Conservation (phyloP, 64 coral and sea anemone genomes). For the Montipora foliosa region DNA sequence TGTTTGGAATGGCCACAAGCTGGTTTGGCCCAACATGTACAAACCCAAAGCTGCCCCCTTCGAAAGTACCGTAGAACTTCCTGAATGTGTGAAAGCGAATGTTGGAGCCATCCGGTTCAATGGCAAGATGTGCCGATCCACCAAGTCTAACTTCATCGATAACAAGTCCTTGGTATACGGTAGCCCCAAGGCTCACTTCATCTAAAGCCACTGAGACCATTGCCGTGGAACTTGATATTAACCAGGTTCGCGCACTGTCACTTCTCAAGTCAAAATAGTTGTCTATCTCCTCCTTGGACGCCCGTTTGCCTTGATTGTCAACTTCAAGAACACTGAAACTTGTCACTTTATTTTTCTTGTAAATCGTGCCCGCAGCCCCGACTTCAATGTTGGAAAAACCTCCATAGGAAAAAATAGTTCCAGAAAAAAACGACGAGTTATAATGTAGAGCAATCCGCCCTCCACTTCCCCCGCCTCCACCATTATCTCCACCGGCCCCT, state of each 20-base stretch:
- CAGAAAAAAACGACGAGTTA: constrained; percentile 42
- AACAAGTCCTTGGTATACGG: constrained; percentile 68
- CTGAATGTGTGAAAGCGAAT: constrained; percentile 58
- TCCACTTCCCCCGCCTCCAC: constrained; percentile 87
- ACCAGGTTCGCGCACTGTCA: constrained; percentile 90
- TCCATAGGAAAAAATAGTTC: constrained; percentile 67
- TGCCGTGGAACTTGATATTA: constrained; percentile 17
- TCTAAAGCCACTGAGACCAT: constrained; percentile 12
- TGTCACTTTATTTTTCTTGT: constrained; percentile 42
- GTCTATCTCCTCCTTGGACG: constrained; percentile 46
- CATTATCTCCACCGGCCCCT: constrained; percentile 69
- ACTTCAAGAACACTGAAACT: constrained; percentile 75
- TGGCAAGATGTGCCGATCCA: constrained; percentile 85
- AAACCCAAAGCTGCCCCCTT: constrained; percentile 85
- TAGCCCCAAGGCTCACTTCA: constrained; percentile 44
- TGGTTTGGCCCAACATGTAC: constrained; percentile 81
- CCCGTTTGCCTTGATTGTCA: constrained; percentile 68
- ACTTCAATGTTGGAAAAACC: constrained; percentile 68
- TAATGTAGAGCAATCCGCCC: constrained; percentile 86
- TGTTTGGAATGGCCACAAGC: constrained; percentile 71
- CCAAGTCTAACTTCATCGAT: constrained; percentile 82
- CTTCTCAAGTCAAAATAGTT: constrained; percentile 43
- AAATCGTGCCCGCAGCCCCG: constrained; percentile 91
- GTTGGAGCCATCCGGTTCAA: constrained; percentile 55
- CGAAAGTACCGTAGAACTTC: constrained; percentile 68